Evolutionary conservation across 2,888 invertebrate species (phyloP), one percentile per base, ranked within the genome.

Genomic region (Caenorhabditis japonica): DNA sequence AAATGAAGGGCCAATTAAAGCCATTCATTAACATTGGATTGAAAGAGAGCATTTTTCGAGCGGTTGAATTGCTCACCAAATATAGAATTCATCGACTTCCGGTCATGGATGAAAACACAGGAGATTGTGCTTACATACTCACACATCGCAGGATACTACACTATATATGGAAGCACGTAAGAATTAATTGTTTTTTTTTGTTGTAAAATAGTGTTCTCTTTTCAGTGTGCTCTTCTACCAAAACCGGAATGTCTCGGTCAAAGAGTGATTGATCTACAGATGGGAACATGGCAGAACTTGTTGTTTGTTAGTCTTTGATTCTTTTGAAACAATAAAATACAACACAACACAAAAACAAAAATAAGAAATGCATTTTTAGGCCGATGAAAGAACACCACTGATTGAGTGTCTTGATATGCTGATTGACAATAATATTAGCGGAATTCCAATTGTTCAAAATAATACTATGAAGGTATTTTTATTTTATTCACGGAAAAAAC

Each of bases 101-200:
- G 15, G 76, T 78, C 5, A 78, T 78, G 75, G 78, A 78, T 41
- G 68, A 70, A 15, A 58, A 66, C 17, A 71, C 73, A 27, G 69
- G 69, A n/a, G 78, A 78, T 64, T 78, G 78, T 49, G 75, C 75
- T 27, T 78, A 76, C 68, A 78, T 78, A 59, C 59, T 78, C 34
- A 78, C 78, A 30, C 78, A 78, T 61, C 66, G 78, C 23, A 51
- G 78, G 36, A 61, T 78, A 17, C 43, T 78, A 21, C 78, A 78
- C 61, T 78, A 71, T 49, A 55, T 75, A 33, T 75, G 75, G 75
- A 75, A 75, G 41, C 70, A 71, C 58, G 75, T 75, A 33, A 58
- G 61, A 27, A 1, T 44, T 27, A 33, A 23, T 15, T 13, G 19
- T 15, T 34, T 47, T 12, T 8, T 13, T n/a, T 39, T 13, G 36